A percentile compares a stretch with the other conserved stretches of the same genome.
These are phyloP conservation scores for Virgularia gustaviana DNA, from an alignment of 92 coral and sea anemone species.

Conservation along the genomic window DNA sequence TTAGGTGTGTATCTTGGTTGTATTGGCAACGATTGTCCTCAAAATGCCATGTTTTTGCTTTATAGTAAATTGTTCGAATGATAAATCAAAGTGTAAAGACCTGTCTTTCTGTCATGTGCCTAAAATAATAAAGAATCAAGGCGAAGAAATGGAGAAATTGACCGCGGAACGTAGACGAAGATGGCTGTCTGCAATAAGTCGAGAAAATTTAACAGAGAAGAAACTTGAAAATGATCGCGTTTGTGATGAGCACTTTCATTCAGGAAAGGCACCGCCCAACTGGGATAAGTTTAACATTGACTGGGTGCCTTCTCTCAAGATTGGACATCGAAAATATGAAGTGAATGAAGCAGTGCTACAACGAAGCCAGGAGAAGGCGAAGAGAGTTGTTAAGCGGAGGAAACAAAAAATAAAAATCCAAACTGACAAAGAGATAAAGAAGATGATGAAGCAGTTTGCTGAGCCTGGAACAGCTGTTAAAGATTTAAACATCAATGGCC, in stretches of 20 bases:
- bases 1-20: too few species aligned
- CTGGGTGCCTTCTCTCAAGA: neutral
- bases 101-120: conserved; percentile 33
- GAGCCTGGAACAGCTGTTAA: neutral
- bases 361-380: neutral
- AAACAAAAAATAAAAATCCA: neutral
- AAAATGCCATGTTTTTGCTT: too few species aligned
- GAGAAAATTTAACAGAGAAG: conserved; percentile 44
- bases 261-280: conserved; percentile 22
- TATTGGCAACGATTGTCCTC: too few species aligned
- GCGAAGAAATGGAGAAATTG: conserved; percentile 54
- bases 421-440: neutral
- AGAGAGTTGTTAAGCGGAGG: neutral
- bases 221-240: conserved; percentile 30
- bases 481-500: neutral
- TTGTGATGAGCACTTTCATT: conserved; percentile 22
- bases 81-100: neutral
- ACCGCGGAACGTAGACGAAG: conserved; percentile 46
- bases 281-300: conserved; percentile 38
- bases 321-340: neutral
- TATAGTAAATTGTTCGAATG: neutral
- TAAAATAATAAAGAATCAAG: conserved; percentile 50
- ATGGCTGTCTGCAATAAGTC: conserved; percentile 58
- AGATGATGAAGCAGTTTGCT: neutral
- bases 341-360: neutral